Base-by-base conservation (phyloP, 2,888 invertebrate genomes). In the Polyommatus icarus region DNA sequence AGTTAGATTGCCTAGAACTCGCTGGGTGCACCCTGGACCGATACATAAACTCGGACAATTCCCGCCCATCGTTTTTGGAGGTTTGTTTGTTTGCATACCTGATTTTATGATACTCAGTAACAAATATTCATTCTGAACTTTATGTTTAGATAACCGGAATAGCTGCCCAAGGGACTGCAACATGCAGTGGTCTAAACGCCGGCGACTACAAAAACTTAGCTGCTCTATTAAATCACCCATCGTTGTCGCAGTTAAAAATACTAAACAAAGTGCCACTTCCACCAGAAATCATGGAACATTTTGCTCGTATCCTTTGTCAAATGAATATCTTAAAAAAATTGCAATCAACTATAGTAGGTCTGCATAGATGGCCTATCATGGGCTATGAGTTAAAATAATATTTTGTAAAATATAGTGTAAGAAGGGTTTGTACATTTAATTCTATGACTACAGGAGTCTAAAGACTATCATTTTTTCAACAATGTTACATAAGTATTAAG, bases 201-300 rank as follows among this genome's bases (percentile, higher is more conserved):
- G 96, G 96, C 86, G 99, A 99, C 90, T 99, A 99, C 94, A 98
- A 98, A 78, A 96, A 96, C 83, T 92, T 97, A 77, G 96, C 96
- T 80, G 96, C 96, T 46, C 91, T 97, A 76, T 95, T 96, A 29
- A 92, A 96, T 81, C 96, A 96, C 80, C 94, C 96, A 80, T 96
- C 96, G 84, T 94, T 98, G 82, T 96, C 96, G 80, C 97, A 98
- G 88, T 95, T 98, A 84, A 96, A 96, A 86, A 96, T 97, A 80
- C 92, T 97, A 36, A 97, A 96, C 87, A 98, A 97, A 94, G 96
- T 98, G 80, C 98, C 99, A 15, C 94, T 99, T 78, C 99, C 99
- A 36, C 96, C 97, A 10, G 99, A 99, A 95, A 97, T 99, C 79
- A 96, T 98, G 93, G 99, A 99, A 92, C 98, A 99, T 90, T 98